Conservation (phyloP, 2,113 vertebrate genomes). For the Phalacrocorax brasilianus region DNA sequence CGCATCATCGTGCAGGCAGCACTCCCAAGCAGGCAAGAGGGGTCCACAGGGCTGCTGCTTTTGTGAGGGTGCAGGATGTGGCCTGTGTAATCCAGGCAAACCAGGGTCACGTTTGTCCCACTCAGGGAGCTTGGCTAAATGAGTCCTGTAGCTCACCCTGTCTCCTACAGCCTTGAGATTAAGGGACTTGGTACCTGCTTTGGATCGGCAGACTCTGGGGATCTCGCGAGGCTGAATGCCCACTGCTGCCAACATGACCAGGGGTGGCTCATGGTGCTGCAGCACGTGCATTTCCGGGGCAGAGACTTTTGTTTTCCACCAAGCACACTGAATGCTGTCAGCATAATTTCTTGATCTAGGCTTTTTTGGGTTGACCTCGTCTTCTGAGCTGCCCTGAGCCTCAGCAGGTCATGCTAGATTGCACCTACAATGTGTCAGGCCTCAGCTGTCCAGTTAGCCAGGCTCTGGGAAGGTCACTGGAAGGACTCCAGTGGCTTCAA, state of each 20-base stretch:
- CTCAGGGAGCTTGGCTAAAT: background rate
- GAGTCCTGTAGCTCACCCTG: background rate
- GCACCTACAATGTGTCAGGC: background rate
- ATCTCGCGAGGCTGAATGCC: background rate
- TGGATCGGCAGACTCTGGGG: background rate
- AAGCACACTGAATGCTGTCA: background rate
- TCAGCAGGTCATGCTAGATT: background rate
- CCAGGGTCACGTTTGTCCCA: background rate
- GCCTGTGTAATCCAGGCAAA: background rate
- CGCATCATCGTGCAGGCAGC: background rate
- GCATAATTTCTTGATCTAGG: background rate
- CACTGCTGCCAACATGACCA: background rate
- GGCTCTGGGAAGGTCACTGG: slow-evolving; percentile 21
- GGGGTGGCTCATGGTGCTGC: background rate
- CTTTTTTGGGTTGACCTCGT: background rate
- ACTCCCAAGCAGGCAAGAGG: rapidly evolving
- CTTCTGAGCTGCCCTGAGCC: background rate
- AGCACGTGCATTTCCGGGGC: background rate
- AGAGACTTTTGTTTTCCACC: background rate
- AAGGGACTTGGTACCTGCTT: background rate
- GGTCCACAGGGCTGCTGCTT: background rate
- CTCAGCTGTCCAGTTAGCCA: background rate
- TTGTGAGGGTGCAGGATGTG: background rate
- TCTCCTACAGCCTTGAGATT: background rate
- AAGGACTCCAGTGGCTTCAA: slow-evolving; percentile 38